A percentile compares a stretch with the other conserved stretches of the same genome.
These are phyloP conservation scores for Aspidoscelis tigris DNA, from an alignment of 2,113 vertebrate genomes.

Conservation along the genomic window DNA sequence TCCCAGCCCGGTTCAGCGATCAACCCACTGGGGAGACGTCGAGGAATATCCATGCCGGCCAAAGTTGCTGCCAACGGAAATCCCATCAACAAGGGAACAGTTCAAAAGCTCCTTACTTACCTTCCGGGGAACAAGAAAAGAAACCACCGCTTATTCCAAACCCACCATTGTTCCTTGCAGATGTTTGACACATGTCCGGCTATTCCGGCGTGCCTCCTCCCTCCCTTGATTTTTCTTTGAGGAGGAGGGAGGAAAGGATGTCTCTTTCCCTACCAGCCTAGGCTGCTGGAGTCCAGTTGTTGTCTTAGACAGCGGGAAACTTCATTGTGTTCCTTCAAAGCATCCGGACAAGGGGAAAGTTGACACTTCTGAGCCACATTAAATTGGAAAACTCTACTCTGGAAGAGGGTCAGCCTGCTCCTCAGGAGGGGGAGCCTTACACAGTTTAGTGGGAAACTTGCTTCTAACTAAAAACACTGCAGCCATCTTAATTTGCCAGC, in stretches of 20 bases:
- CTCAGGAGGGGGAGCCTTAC: too few relatives aligned
- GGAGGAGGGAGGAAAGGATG: too few relatives aligned
- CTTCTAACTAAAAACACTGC: too few relatives aligned
- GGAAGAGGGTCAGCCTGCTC: not conserved
- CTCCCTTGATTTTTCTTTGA: too few relatives aligned
- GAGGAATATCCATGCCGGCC: conserved; percentile 15
- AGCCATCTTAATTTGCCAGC: not conserved
- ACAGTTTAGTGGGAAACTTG: too few relatives aligned
- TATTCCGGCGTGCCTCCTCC: not conserved
- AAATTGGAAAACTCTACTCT: too few relatives aligned
- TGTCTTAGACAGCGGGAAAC: not conserved
- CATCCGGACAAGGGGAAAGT: too few relatives aligned
- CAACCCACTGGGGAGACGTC: conserved; percentile 10
- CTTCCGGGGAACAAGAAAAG: conserved; percentile 32
- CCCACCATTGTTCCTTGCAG: conserved; percentile 38
- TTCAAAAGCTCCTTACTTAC: conserved; percentile 12
- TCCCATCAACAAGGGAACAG: conserved; percentile 11
- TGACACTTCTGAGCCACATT: too few relatives aligned
- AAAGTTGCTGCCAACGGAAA: conserved; percentile 40
- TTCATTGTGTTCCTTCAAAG: too few relatives aligned
- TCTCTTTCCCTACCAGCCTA: not conserved
- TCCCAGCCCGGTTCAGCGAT: not conserved
- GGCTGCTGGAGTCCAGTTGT: not conserved
- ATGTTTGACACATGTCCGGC: conserved; percentile 49
- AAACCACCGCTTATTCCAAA: conserved; percentile 40